A percentile compares a stretch with the other conserved stretches of the same genome.
These are phyloP conservation scores for Arrhamphus sclerolepis DNA, from an alignment of 2,797 vertebrate genomes.

Conservation along the genomic window DNA sequence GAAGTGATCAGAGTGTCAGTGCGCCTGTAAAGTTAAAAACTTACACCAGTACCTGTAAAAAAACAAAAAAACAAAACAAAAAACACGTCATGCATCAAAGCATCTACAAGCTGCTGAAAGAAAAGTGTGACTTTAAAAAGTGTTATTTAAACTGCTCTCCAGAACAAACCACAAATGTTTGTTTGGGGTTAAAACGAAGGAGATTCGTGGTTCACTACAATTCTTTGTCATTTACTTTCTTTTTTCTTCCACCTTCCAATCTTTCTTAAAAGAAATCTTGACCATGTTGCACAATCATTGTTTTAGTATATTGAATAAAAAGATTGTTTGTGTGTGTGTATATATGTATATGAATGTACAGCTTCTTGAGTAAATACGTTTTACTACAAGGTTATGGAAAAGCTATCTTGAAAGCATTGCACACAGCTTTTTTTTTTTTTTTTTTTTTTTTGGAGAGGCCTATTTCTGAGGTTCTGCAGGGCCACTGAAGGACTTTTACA, in stretches of 20 bases:
- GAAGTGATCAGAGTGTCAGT: conserved; percentile 36
- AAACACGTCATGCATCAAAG: conserved; percentile 64
- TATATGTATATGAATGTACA: too few relatives aligned
- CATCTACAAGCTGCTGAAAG: conserved; percentile 41
- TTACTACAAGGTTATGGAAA: conserved; percentile 17
- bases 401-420: conserved; percentile 56
- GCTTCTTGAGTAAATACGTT: neutral
- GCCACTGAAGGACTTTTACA: conserved; percentile 26
- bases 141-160: conserved; percentile 27
- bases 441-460: too few relatives aligned
- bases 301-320: too few relatives aligned
- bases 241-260: too few relatives aligned
- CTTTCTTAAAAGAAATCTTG: too few relatives aligned
- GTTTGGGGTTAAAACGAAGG: conserved; percentile 5
- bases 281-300: too few relatives aligned
- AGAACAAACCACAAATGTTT: conserved; percentile 3
- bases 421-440: conserved; percentile 19
- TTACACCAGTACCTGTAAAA: conserved; percentile 37
- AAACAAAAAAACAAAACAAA: too few relatives aligned
- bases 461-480: conserved; percentile 34
- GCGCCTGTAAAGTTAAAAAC: conserved; percentile 42
- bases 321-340: too few relatives aligned
- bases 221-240: neutral
- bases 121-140: conserved; percentile 25
- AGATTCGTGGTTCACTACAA: neutral